These are phyloP conservation scores for Chelidonichthys spinosus DNA, from an alignment of 2,797 vertebrate genomes.

Conservation along the genomic window DNA sequence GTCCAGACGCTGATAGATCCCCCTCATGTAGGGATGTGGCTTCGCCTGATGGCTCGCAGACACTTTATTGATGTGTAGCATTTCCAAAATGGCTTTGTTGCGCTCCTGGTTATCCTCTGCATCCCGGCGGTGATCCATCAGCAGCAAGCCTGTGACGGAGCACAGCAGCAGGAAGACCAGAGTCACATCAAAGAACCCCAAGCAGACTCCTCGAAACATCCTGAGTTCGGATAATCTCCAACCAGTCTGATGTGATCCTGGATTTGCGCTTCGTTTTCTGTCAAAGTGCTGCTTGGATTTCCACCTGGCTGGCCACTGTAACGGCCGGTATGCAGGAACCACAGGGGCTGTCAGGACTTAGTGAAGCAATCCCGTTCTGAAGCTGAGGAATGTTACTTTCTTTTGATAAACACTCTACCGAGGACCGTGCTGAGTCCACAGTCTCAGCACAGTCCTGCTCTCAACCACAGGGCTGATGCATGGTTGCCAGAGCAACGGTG, in stretches of 20 bases:
- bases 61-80: constrained; percentile 83
- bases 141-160: constrained; percentile 25
- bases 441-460: neutral
- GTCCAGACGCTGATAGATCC: constrained; percentile 75
- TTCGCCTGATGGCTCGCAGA: constrained; percentile 72
- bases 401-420: constrained; percentile 67
- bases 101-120: constrained; percentile 53
- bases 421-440: constrained; percentile 39
- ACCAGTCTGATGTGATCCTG: neutral
- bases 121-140: constrained; percentile 50
- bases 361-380: constrained; percentile 80
- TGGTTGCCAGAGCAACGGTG: neutral
- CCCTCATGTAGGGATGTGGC: constrained; percentile 85
- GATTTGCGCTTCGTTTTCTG: constrained; percentile 6
- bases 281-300: constrained; percentile 40
- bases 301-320: constrained; percentile 50
- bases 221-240: neutral
- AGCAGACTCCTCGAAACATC: constrained; percentile 35
- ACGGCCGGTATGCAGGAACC: constrained; percentile 73
- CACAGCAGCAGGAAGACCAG: constrained; percentile 45
- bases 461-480: neutral
- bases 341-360: constrained; percentile 70
- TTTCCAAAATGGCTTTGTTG: constrained; percentile 81
- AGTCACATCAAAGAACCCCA: neutral
- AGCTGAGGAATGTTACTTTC: constrained; percentile 75